These are phyloP conservation scores for Notodonta dromedarius DNA, from an alignment of 2,888 invertebrate species.

Conservation along the genomic window DNA sequence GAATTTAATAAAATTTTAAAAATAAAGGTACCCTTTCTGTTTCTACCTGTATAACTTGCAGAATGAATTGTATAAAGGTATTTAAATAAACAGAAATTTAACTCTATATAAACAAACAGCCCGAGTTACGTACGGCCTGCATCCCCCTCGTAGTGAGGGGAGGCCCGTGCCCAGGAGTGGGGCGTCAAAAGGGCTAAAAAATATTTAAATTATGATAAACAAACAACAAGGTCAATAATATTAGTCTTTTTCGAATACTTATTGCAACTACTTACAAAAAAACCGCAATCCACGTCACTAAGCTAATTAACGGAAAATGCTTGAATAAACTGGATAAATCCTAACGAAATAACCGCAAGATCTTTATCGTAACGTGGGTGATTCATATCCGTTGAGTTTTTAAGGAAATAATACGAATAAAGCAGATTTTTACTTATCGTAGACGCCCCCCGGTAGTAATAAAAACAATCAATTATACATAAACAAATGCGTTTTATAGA, in stretches of 20 bases:
- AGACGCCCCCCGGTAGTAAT: slow-evolving; percentile 57
- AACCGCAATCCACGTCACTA: slow-evolving; percentile 39
- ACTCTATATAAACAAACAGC: too few relatives aligned
- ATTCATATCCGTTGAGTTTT: slow-evolving; percentile 20
- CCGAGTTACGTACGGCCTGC: too few relatives aligned
- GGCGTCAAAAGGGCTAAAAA: too few relatives aligned
- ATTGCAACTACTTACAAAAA: too few relatives aligned
- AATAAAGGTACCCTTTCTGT: too few relatives aligned
- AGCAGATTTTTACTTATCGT: slow-evolving; percentile 25
- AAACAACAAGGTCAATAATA: not conserved
- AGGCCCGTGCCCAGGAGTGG: too few relatives aligned
- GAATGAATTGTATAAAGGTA: too few relatives aligned
- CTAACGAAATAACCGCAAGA: slow-evolving; percentile 10
- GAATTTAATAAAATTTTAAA: too few relatives aligned
- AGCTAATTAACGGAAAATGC: slow-evolving; percentile 22
- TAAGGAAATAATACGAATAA: slow-evolving; percentile 18
- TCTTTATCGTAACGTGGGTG: slow-evolving; percentile 18
- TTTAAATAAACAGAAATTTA: too few relatives aligned
- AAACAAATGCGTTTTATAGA: slow-evolving; percentile 11
- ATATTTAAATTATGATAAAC: not conserved
- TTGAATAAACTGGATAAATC: slow-evolving; percentile 11
- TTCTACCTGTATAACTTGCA: too few relatives aligned
- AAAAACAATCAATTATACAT: slow-evolving; percentile 10
- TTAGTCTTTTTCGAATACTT: slow-evolving; percentile 14
- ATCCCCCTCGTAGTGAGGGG: too few relatives aligned